Evolutionary conservation across 1,140 invertebrate species (phyloP), one percentile per base, ranked within the genome.

Genomic region (Cotesia vestalis): DNA sequence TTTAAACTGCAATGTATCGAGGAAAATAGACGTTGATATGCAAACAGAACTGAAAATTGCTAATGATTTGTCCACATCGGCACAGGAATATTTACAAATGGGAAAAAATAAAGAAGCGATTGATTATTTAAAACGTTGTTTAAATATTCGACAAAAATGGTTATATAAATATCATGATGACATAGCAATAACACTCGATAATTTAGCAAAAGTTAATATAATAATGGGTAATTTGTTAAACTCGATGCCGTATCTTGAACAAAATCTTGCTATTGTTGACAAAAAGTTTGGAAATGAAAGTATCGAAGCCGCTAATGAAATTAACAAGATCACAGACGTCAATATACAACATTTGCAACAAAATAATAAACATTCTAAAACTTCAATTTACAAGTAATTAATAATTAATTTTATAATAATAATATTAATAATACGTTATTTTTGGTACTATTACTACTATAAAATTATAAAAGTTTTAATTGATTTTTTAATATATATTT

Each of bases 221-320:
- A 80, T 81, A 38, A 74, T 78, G 73, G 88, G 83, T 73, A 76
- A 81, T 63, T 87, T 83, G 77, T 55, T 80, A n/a, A 75, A 85
- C 69, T 84, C 89, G 46, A 78, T 87, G 66, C 75, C 78, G 4
- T 88, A 86, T 76, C 76, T 90, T 4, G 79, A 88, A 73, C 70
- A 85, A 53, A 88, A 85, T 77, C 73, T 91, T 12, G 57, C 75
- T 3, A 80, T 84, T 40, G 78, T 90, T n/a, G 84, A 85, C 73
- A 78, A 86, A 72, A 82, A 85, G 66, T 92, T 87, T 84, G 91
- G 90, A 0, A 72, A 71, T 6, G 80, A 83, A 46, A 91, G 90
- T 75, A 83, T 91, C 61, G 90, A 91, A 82, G 74, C 89, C 68
- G 87, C 84, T 0, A 83, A 88, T 70, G 90, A 91, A 80, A 81